These are phyloP conservation scores for Trinectes maculatus DNA, from an alignment of 2,113 vertebrate species.

Conservation along the genomic window DNA sequence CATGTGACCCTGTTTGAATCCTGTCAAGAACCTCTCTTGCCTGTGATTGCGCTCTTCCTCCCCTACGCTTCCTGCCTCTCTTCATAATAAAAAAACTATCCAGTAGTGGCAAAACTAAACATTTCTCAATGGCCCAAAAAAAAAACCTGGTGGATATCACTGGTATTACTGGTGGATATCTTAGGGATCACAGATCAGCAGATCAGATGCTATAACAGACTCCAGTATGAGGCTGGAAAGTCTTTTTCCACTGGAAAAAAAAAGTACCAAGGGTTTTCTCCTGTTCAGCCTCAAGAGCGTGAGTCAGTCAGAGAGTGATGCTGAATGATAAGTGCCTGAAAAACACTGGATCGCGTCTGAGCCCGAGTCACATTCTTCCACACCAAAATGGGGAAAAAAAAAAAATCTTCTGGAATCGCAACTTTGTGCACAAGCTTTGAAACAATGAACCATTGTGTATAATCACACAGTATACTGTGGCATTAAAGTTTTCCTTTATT, in stretches of 20 bases:
- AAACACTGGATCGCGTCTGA: no score
- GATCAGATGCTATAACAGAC: no score
- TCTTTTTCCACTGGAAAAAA: not conserved
- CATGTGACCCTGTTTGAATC: constrained; percentile 25
- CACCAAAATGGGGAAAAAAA: not conserved
- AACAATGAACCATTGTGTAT: not conserved
- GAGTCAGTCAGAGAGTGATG: not conserved
- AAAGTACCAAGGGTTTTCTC: not conserved
- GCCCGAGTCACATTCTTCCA: not conserved
- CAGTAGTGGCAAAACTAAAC: constrained; percentile 1
- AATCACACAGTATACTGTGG: not conserved
- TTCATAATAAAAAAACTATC: constrained; percentile 39
- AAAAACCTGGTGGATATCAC: no score
- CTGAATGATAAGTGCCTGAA: no score
- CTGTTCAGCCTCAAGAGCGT: not conserved
- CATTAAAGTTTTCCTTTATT: not conserved
- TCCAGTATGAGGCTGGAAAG: no score
- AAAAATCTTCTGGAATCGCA: not conserved
- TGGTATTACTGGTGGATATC: no score
- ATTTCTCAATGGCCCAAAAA: no score
- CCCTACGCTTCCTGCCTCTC: constrained; percentile 35
- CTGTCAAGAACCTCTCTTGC: constrained; percentile 30
- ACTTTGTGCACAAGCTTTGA: not conserved
- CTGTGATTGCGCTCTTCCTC: constrained; percentile 14
- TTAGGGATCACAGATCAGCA: no score